These are phyloP conservation scores for Resseliella maxima DNA, from an alignment of 2,888 invertebrate species.

Conservation along the genomic window DNA sequence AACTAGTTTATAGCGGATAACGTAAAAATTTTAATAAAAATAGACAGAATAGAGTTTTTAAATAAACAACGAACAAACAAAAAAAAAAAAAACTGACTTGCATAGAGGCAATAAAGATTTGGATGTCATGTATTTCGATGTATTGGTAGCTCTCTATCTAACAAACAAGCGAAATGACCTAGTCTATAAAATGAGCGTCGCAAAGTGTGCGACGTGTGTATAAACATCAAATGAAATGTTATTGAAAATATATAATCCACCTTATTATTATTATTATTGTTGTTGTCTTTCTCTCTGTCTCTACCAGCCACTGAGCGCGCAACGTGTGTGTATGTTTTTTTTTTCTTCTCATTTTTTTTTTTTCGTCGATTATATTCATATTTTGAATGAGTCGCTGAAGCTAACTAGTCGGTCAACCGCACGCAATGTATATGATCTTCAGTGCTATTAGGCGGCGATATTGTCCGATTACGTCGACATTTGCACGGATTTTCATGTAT, in stretches of 20 bases:
- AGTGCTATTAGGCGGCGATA: neutral
- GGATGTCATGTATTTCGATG: constrained; percentile 3
- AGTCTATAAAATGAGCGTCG: constrained; percentile 3
- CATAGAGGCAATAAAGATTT: neutral
- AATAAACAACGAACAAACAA: neutral
- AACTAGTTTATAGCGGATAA: too few relatives aligned
- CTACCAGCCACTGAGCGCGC: neutral
- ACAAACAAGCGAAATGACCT: constrained; percentile 25
- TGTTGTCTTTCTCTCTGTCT: neutral
- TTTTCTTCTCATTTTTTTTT: neutral
- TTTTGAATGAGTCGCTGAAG: neutral
- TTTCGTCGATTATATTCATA: neutral
- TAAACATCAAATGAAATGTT: constrained; percentile 53
- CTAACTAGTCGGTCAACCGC: constrained; percentile 7
- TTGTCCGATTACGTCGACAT: constrained; percentile 38
- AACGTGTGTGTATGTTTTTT: neutral
- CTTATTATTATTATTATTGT: too few relatives aligned
- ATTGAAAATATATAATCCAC: constrained; percentile 46
- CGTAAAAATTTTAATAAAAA: too few relatives aligned
- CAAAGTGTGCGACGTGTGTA: neutral
- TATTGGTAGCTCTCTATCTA: too few relatives aligned
- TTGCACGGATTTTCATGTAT: constrained; percentile 23
- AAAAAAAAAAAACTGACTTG: constrained; percentile 18
- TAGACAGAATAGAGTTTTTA: neutral
- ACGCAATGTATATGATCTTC: constrained; percentile 7